These are phyloP conservation scores for Papilio machaon DNA, from an alignment of 1,140 invertebrate genomes.

Conservation along the genomic window DNA sequence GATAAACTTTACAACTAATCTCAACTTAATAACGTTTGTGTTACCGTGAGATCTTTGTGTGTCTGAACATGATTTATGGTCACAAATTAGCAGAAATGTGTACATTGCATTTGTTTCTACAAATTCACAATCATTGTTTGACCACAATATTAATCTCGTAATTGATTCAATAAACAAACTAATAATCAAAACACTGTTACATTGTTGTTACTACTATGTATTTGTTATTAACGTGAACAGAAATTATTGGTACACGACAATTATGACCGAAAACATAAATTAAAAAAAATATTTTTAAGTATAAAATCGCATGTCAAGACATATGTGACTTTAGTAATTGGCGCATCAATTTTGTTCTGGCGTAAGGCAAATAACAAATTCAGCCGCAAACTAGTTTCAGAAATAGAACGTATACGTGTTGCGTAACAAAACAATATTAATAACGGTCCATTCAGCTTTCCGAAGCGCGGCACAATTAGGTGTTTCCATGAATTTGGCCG, in stretches of 20 bases:
- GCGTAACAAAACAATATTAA: constrained; percentile 58
- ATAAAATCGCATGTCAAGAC: too few species aligned
- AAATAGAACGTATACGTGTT: constrained; percentile 48
- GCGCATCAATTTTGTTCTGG: constrained; percentile 47
- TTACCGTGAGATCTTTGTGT: constrained; percentile 65
- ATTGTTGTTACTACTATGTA: too few species aligned
- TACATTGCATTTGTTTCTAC: background rate
- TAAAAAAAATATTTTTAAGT: too few species aligned
- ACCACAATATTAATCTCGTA: background rate
- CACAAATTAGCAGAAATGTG: constrained; percentile 16
- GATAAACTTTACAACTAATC: constrained; percentile 77
- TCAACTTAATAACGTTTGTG: constrained; percentile 74
- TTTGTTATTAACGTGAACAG: too few species aligned
- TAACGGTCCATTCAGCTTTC: constrained; percentile 65
- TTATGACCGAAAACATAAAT: too few species aligned
- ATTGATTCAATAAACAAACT: background rate
- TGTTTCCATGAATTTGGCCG: constrained; percentile 68
- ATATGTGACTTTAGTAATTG: constrained; percentile 40
- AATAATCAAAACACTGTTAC: too few species aligned
- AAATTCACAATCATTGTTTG: background rate
- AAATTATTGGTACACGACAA: too few species aligned
- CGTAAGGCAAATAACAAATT: constrained; percentile 32
- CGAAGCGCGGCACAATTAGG: constrained; percentile 67
- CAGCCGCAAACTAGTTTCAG: constrained; percentile 34
- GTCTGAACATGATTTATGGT: constrained; percentile 40